Evolutionary conservation across 2,797 vertebrate species (phyloP), one percentile per base, ranked within the genome.

Genomic region (Melanotaenia nigrans): DNA sequence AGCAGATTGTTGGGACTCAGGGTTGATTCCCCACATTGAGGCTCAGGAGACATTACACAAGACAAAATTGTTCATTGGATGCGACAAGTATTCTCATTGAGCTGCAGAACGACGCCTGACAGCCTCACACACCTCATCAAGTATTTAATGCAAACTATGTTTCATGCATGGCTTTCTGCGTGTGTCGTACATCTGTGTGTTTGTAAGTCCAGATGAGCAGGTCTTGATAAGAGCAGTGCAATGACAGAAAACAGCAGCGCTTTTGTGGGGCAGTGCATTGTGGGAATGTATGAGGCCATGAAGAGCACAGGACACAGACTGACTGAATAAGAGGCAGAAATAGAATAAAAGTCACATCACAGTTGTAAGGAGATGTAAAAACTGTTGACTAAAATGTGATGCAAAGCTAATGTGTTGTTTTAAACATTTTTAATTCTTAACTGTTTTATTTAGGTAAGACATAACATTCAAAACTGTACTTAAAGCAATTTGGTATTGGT

Each of bases 81-180:
- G 71, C 54, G 82, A 89, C 84, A 90, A 77, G 77, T 82, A 61
- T 80, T 85, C 87, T 85, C 82, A 68, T 67, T 11, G 57, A 84
- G 84, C 84, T 61, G 80, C 78, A 79, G 83, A 89, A 72, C 57
- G 63, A 75, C 40, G 77, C 80, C 81, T 85, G 90, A 88, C 88
- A 89, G 81, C 84, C 69, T 79, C 83, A 76, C 81, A 86, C 87
- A 90, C 83, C 86, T 89, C 90, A 91, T 92, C 86, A 89, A 91
- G 73, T 90, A 91, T 91, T 92, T 89, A 91, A 91, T 79, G 83
- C 81, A 89, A 90, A 83, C 78, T 84, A 84, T 89, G 77, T 88
- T 87, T 90, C 86, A 89, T 89, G 89, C 89, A 87, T 88, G 86
- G 68, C 75, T 84, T 68, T 89, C 74, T 87, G 75, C 20, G 4